These are phyloP conservation scores for Apocheima hispidaria DNA, from an alignment of 2,888 invertebrate species.

Conservation along the genomic window DNA sequence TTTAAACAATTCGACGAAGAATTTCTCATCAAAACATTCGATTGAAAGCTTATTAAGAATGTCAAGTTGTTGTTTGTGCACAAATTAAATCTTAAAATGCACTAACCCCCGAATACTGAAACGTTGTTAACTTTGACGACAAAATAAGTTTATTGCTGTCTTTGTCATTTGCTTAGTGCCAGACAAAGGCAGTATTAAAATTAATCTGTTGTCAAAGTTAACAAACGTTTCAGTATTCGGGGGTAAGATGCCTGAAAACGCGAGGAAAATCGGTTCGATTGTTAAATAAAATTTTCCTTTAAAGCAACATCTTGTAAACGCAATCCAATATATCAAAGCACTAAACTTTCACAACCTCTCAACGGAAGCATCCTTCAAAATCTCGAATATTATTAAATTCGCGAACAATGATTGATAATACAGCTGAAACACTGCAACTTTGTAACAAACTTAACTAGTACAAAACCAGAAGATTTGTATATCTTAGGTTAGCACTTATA, in stretches of 20 bases:
- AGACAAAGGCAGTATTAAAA: no score
- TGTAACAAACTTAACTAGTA: conserved; percentile 34
- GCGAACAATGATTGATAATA: conserved; percentile 73
- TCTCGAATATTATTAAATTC: conserved; percentile 71
- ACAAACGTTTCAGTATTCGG: no score
- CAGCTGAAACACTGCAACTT: conserved; percentile 47
- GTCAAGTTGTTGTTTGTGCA: conserved; percentile 25
- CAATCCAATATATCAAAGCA: conserved; percentile 48
- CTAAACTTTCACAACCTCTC: conserved; percentile 55
- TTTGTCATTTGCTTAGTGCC: no score
- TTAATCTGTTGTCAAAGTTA: no score
- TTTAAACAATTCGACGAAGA: no score
- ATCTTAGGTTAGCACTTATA: conserved; percentile 22
- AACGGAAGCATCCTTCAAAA: conserved; percentile 64
- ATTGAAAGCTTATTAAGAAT: no score
- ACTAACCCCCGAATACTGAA: no score
- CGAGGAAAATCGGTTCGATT: background rate
- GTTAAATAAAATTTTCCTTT: background rate
- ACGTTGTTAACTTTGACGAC: no score
- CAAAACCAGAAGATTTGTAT: conserved; percentile 26
- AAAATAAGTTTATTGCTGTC: no score
- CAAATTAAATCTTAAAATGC: conserved; percentile 6
- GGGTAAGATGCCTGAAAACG: background rate
- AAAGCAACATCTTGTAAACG: conserved; percentile 16
- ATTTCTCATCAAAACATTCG: no score